Evolutionary conservation across 1,140 invertebrate species (phyloP).

Genomic region (Bradynema listronoti): DNA sequence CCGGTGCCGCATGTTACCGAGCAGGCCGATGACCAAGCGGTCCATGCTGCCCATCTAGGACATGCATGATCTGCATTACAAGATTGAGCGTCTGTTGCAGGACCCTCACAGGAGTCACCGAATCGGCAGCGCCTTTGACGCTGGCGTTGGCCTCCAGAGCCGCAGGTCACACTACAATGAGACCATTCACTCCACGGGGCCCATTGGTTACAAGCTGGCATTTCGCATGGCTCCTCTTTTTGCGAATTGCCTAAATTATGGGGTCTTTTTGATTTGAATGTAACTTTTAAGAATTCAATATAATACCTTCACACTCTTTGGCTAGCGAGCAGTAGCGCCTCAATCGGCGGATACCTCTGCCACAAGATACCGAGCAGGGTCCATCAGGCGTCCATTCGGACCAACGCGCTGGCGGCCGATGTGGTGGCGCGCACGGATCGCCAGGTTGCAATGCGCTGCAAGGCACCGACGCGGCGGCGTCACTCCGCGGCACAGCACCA

Average conservation of each 20-base stretch:
- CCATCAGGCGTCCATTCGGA: constrained; percentile 23
- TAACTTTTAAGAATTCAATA: not conserved
- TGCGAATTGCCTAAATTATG: constrained; percentile 21
- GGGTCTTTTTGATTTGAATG: too few relatives aligned
- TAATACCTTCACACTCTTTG: constrained; percentile 24
- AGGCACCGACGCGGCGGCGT: constrained; percentile 9
- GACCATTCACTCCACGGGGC: constrained; percentile 70
- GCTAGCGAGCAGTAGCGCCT: constrained; percentile 27
- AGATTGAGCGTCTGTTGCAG: constrained; percentile 13
- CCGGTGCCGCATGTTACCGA: constrained; percentile 71
- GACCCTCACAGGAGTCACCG: constrained; percentile 24
- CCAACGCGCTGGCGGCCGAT: constrained; percentile 18
- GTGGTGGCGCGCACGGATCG: constrained; percentile 21
- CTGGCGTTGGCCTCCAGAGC: constrained; percentile 67
- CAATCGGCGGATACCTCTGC: constrained; percentile 24
- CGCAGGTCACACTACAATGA: constrained; percentile 47
- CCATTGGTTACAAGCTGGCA: constrained; percentile 32
- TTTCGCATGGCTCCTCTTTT: constrained; percentile 35
- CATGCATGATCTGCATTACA: constrained; percentile 21
- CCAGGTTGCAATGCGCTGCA: not conserved
- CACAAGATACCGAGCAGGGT: constrained; percentile 30
- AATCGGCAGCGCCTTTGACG: constrained; percentile 63
- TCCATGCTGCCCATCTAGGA: constrained; percentile 63
- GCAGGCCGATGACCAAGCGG: constrained; percentile 70
- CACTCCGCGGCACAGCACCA: constrained; percentile 8